phyloP scores from a whole-genome alignment of 2,888 invertebrate species.

The Drosophila pegasa region DNA sequence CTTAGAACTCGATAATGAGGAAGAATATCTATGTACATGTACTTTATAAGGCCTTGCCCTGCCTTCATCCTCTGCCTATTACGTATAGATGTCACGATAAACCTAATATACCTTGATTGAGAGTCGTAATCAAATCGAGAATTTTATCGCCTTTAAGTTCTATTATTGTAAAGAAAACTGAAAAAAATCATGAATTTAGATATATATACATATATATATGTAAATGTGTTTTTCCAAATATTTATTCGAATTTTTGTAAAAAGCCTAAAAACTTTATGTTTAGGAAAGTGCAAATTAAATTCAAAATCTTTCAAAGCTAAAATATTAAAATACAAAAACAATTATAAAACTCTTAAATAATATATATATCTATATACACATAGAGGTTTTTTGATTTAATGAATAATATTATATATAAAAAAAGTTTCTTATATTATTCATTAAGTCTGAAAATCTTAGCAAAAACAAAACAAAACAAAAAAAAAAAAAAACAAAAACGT shows the following conservation, averaged over 20 bases:
- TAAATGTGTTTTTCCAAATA: conserved; percentile 1
- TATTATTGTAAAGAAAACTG: neutral
- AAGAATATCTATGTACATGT: too few species aligned
- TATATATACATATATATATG: too few species aligned
- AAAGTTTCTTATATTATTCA: neutral
- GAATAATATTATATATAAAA: neutral
- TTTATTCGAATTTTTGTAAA: neutral
- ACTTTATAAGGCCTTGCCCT: too few species aligned
- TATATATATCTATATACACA: conserved; percentile 2
- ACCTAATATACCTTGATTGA: neutral
- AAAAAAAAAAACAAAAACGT: neutral
- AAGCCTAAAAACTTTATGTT: neutral
- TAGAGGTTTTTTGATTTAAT: neutral
- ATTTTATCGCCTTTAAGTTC: neutral
- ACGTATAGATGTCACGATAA: neutral
- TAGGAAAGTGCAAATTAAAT: neutral
- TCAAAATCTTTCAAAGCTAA: neutral
- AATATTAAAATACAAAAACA: neutral
- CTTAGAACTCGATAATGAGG: too few species aligned
- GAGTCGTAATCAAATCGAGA: neutral
- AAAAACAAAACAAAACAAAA: too few species aligned
- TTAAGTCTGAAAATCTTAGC: neutral
- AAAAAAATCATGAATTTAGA: neutral
- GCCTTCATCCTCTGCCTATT: neutral
- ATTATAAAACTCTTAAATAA: conserved; percentile 1